Conservation (phyloP, 2,888 invertebrate genomes). For the Zygothrica quintamaculata region DNA sequence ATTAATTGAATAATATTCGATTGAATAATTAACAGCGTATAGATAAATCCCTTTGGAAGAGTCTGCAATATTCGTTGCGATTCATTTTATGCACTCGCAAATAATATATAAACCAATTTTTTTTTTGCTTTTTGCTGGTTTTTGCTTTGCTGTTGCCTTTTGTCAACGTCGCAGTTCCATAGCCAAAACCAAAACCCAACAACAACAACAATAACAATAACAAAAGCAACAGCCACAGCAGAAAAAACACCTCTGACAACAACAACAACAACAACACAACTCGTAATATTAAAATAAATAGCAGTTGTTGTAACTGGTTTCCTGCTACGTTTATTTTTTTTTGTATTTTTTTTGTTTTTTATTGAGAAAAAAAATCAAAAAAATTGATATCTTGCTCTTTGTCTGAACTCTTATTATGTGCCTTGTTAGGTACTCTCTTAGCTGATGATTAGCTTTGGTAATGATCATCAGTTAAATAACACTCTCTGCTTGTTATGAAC, state of each 20-base stretch:
- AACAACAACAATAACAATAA: constrained; percentile 31
- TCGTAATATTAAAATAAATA: constrained; percentile 61
- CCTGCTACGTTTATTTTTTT: constrained; percentile 39
- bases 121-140: constrained; percentile 34
- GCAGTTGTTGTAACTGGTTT: constrained; percentile 71
- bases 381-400: constrained; percentile 25
- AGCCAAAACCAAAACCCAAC: constrained; percentile 27
- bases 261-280: constrained; percentile 23
- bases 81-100: neutral
- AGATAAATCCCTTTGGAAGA: constrained; percentile 13
- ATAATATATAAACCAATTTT: constrained; percentile 31
- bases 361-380: constrained; percentile 6
- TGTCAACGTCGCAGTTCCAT: constrained; percentile 71
- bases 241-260: constrained; percentile 29
- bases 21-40: too few species aligned
- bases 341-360: constrained; percentile 25
- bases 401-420: constrained; percentile 11
- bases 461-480: constrained; percentile 18
- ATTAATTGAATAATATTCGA: too few species aligned
- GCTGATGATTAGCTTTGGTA: constrained; percentile 27
- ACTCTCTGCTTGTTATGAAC: constrained; percentile 40
- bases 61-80: constrained; percentile 17
- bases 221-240: constrained; percentile 27
- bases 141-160: constrained; percentile 49
- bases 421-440: constrained; percentile 30